These are phyloP conservation scores for Pristionchus mayeri DNA, from an alignment of 2,888 invertebrate species.

Conservation along the genomic window DNA sequence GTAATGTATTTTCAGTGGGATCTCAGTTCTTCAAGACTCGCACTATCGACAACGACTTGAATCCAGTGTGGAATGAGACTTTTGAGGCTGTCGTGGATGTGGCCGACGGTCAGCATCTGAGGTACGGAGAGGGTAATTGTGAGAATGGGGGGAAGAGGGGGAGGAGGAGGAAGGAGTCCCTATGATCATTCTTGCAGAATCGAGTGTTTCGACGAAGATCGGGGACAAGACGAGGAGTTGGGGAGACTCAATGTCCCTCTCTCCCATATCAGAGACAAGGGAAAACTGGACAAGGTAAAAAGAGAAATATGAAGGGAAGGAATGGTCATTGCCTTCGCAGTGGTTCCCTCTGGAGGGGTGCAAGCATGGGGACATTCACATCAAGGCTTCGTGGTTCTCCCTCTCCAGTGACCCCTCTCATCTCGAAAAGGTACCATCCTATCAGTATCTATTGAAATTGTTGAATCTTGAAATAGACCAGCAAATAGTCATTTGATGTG, in stretches of 20 bases:
- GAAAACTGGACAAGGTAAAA: constrained; percentile 81
- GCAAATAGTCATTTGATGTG: too few species aligned
- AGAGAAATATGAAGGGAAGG: not conserved
- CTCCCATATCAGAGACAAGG: constrained; percentile 83
- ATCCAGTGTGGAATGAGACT: constrained; percentile 97
- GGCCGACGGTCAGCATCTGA: constrained; percentile 54
- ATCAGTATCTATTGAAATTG: too few species aligned
- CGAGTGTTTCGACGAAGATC: constrained; percentile 91
- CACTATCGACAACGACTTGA: constrained; percentile 92
- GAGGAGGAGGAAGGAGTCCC: constrained; percentile 76
- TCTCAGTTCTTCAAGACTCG: constrained; percentile 93
- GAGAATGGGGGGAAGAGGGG: constrained; percentile 4
- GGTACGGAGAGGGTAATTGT: constrained; percentile 7
- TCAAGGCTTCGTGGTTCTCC: constrained; percentile 91
- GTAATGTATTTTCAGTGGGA: constrained; percentile 85
- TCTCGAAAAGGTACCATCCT: constrained; percentile 54
- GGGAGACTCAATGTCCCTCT: constrained; percentile 85
- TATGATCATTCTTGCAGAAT: constrained; percentile 76
- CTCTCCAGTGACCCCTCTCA: constrained; percentile 79
- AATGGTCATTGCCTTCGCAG: constrained; percentile 79
- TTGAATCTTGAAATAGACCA: too few species aligned
- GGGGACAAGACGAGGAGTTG: constrained; percentile 89
- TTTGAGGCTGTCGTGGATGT: constrained; percentile 83
- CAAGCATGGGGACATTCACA: constrained; percentile 92
- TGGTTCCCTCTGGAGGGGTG: constrained; percentile 96